phyloP scores from a whole-genome alignment of 2,113 vertebrate species.

The Myotis yumanensis region DNA sequence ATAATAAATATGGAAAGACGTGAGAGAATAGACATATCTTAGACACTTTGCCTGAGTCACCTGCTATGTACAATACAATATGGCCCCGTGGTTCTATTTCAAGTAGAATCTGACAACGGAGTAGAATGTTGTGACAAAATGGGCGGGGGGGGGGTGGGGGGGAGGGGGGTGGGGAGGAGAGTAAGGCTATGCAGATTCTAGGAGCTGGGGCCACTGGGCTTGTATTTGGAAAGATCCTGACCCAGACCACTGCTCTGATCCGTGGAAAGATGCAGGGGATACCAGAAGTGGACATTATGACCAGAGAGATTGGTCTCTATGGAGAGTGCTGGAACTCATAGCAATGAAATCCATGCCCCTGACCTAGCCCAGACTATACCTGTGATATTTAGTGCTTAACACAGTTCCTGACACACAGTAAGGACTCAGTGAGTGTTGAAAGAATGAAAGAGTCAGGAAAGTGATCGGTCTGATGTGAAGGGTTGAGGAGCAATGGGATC shows the following conservation, averaged over 20 bases:
- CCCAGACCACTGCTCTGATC: not conserved
- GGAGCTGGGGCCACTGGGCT: not conserved
- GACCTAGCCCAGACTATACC: not conserved
- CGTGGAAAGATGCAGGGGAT: not conserved
- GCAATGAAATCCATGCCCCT: not conserved
- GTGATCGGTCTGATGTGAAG: not conserved
- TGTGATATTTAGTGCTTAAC: not conserved
- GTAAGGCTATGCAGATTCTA: not conserved
- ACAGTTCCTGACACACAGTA: not conserved
- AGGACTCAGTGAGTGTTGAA: not conserved
- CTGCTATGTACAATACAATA: not conserved
- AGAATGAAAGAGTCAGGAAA: not conserved
- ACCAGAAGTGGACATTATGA: not conserved
- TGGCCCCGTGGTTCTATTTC: not conserved
- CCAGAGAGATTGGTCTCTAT: not conserved
- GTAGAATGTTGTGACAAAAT: not conserved
- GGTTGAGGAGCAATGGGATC: not conserved
- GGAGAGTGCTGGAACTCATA: not conserved
- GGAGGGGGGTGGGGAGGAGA: too few species aligned
- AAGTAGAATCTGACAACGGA: not conserved
- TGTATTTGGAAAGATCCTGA: conserved; percentile 11
- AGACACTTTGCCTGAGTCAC: not conserved
- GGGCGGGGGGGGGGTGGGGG: too few species aligned
- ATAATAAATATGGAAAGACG: not conserved
- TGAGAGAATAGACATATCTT: not conserved